Evolutionary conservation across 2,797 vertebrate species (phyloP).

Genomic region (Eremophila alpestris): DNA sequence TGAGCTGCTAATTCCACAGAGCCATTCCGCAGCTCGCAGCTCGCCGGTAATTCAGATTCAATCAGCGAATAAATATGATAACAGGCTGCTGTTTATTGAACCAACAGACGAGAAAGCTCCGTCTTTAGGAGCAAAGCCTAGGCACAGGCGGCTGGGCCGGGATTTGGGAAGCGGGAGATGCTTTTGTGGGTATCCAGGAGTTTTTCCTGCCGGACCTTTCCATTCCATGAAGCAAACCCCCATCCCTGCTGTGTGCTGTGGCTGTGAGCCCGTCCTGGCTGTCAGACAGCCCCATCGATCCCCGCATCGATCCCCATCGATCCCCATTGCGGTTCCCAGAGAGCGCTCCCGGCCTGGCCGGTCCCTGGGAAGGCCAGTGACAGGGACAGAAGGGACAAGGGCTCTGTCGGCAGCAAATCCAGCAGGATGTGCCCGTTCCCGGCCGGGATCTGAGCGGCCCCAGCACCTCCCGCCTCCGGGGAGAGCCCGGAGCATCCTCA

Average conservation of each 20-base stretch:
- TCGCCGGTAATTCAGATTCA: slow-evolving; percentile 3
- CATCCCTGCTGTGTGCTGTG: background rate
- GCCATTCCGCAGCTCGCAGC: background rate
- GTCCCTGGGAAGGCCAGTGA: background rate
- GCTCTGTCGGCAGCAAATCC: rapidly evolving
- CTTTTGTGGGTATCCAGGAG: background rate
- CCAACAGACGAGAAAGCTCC: background rate
- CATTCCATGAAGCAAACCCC: rapidly evolving
- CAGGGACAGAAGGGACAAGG: rapidly evolving
- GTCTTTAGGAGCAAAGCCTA: background rate
- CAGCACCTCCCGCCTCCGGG: background rate
- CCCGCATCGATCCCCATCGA: background rate
- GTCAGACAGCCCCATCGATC: background rate
- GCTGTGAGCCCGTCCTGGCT: background rate
- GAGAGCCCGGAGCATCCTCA: background rate
- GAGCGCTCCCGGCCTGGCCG: background rate
- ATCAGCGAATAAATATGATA: slow-evolving; percentile 27
- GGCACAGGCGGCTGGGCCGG: background rate
- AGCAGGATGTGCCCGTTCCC: background rate
- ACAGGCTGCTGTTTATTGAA: background rate
- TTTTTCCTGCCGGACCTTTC: background rate
- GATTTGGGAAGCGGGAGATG: background rate
- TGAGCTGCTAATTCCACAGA: slow-evolving; percentile 30
- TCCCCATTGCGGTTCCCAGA: rapidly evolving
- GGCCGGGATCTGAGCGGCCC: background rate